phyloP scores from a whole-genome alignment of 2,888 invertebrate species.

The Nipponacmea schrenckii region DNA sequence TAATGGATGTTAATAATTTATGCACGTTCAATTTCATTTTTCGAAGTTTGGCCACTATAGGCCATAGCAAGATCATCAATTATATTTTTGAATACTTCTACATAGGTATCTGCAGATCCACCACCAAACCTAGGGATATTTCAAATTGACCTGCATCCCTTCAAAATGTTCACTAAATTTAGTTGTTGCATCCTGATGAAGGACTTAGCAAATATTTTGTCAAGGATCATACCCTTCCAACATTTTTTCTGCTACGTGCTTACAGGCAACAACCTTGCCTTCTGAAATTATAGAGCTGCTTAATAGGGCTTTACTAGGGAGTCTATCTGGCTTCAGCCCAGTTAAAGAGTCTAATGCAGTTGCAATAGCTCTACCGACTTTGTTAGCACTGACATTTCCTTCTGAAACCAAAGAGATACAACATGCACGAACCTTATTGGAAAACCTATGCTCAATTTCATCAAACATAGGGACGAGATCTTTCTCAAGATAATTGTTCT shows the following conservation, averaged over 20 bases:
- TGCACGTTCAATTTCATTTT: neutral
- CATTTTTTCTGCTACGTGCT: neutral
- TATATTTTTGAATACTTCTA: neutral
- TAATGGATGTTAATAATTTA: slow-evolving; percentile 2
- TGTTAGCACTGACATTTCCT: neutral
- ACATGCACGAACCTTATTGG: neutral
- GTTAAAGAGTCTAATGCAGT: neutral
- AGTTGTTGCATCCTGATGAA: slow-evolving; percentile 11
- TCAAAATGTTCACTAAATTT: slow-evolving; percentile 10
- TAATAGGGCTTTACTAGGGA: neutral
- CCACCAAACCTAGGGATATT: neutral
- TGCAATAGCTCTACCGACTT: neutral
- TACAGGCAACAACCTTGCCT: neutral
- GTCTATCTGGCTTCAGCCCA: neutral
- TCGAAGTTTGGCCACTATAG: neutral
- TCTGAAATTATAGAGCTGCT: neutral
- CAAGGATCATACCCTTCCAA: neutral
- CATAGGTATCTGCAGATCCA: neutral
- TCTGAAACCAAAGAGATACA: neutral
- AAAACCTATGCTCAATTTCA: neutral
- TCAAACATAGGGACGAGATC: neutral
- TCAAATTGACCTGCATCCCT: neutral
- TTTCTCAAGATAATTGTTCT: too few species aligned
- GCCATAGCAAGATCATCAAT: neutral
- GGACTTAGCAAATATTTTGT: neutral